A percentile compares a stretch with the other conserved stretches of the same genome.
Conservation (phyloP, 2,113 vertebrate species). For the Caracal caracal region DNA sequence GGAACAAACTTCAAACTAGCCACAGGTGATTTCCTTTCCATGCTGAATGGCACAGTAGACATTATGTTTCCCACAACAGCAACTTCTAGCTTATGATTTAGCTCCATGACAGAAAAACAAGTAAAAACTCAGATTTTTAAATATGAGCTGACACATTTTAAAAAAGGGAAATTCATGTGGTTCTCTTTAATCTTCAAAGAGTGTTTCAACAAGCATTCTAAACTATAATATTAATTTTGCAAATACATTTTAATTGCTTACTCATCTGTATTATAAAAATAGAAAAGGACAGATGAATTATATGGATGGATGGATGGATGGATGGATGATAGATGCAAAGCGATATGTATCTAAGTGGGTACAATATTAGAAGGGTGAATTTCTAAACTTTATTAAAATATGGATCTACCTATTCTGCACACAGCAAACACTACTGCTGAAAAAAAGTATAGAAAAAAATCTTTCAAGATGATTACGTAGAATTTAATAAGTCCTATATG, state of each 20-base stretch:
- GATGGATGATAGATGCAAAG: background rate
- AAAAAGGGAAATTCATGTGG: background rate
- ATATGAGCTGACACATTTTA: constrained; percentile 28
- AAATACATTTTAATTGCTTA: background rate
- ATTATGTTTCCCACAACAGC: constrained; percentile 49
- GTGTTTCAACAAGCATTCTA: background rate
- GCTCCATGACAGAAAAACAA: constrained; percentile 58
- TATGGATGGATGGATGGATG: background rate
- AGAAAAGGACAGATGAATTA: background rate
- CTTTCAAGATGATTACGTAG: background rate
- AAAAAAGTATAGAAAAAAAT: background rate
- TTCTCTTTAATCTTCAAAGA: background rate
- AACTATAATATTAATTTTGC: background rate
- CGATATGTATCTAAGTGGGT: background rate
- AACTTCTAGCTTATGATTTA: constrained; percentile 63
- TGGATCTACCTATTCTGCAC: background rate
- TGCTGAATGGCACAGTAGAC: constrained; percentile 60
- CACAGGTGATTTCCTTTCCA: constrained; percentile 74
- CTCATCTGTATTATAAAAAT: background rate
- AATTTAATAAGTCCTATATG: background rate
- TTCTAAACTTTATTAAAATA: constrained; percentile 28
- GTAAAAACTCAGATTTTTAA: constrained; percentile 47
- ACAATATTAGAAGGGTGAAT: background rate
- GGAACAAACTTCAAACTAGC: constrained; percentile 69
- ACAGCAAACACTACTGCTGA: background rate